Conservation (phyloP, 2,888 invertebrate species). For the Therioaphis trifolii region DNA sequence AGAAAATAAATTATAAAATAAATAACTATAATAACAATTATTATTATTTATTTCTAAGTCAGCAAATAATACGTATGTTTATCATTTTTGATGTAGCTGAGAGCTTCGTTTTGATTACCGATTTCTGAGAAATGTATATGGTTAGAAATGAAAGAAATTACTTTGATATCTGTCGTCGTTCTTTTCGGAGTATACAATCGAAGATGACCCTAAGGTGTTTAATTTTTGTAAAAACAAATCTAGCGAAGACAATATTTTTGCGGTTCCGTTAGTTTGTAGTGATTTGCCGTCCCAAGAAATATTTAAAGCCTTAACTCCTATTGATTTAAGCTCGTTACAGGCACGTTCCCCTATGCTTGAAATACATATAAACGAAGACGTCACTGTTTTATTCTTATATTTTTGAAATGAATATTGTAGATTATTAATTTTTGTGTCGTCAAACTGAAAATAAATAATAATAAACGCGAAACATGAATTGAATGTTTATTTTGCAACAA, state of each 20-base stretch:
- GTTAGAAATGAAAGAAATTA: background rate
- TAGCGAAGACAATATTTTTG: background rate
- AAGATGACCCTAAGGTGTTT: background rate
- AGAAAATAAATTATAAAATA: too few relatives aligned
- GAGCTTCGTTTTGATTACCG: too few relatives aligned
- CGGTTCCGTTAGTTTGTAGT: background rate
- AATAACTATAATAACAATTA: too few relatives aligned
- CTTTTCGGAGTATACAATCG: conserved; percentile 1
- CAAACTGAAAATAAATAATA: background rate
- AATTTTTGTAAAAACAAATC: background rate
- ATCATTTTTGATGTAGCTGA: too few relatives aligned
- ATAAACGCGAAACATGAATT: background rate
- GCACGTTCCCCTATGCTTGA: background rate
- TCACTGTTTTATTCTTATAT: background rate
- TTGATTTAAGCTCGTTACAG: conserved; percentile 9
- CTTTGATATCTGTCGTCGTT: background rate
- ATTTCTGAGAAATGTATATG: too few relatives aligned
- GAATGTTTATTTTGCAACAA: too few relatives aligned
- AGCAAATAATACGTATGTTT: too few relatives aligned
- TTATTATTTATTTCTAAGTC: too few relatives aligned
- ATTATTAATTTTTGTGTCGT: background rate
- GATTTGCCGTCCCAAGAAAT: background rate
- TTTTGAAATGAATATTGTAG: conserved; percentile 16
- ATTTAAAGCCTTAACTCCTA: conserved; percentile 10
- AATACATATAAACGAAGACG: conserved; percentile 28